Evolutionary conservation across 1,140 invertebrate genomes (phyloP).

Genomic region (Vollenhovia emeryi): DNA sequence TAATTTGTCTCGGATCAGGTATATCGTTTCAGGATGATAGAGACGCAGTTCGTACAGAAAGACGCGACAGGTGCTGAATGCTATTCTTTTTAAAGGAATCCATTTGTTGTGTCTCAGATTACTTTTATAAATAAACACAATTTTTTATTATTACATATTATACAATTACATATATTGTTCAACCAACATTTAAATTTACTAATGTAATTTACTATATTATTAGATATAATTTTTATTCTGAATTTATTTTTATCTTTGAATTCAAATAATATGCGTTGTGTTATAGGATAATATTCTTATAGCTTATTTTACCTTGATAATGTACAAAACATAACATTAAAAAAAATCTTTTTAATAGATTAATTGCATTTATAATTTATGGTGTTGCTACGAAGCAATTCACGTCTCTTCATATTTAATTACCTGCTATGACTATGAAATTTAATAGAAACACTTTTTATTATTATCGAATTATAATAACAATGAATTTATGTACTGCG

Average conservation of each 20-base stretch:
- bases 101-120: not conserved
- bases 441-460: not conserved
- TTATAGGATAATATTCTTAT: not conserved
- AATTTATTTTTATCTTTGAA: not conserved
- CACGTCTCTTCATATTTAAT: not conserved
- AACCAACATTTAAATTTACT: not conserved
- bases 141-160: not conserved
- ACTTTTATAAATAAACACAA: not conserved
- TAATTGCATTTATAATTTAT: no score
- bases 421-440: not conserved
- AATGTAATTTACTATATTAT: not conserved
- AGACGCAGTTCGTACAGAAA: conserved; percentile 11
- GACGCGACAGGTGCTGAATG: conserved; percentile 57
- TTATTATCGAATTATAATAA: not conserved
- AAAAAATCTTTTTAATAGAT: no score
- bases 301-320: no score
- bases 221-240: not conserved
- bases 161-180: not conserved
- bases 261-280: not conserved
- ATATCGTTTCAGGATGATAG: conserved; percentile 4
- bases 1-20: conserved; percentile 61
- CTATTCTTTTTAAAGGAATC: not conserved
- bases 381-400: not conserved
- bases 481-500: not conserved
- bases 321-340: no score